phyloP scores from a whole-genome alignment of 2,113 vertebrate genomes.

The Gulo gulo region DNA sequence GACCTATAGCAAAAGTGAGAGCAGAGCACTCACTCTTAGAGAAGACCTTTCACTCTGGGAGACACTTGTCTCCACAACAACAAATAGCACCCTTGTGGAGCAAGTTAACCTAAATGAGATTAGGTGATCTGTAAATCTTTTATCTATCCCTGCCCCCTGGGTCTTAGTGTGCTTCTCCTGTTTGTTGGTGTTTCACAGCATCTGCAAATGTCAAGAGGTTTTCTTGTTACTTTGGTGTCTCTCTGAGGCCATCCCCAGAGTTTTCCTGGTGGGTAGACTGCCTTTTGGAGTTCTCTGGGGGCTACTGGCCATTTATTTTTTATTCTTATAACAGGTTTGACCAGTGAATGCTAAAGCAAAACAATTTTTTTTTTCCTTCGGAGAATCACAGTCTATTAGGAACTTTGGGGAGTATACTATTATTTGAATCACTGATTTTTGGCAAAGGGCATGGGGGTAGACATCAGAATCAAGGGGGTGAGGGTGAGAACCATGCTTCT shows the following conservation, averaged over 20 bases:
- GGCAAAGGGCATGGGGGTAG: neutral
- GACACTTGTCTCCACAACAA: neutral
- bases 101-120: neutral
- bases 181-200: conserved; percentile 7
- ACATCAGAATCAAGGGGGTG: neutral
- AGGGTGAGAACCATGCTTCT: neutral
- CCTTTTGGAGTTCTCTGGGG: neutral
- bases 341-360: neutral
- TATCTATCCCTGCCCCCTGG: neutral
- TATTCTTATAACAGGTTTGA: neutral
- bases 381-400: neutral
- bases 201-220: conserved; percentile 67
- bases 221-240: conserved; percentile 41
- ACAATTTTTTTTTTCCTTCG: neutral
- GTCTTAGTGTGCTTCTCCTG: conserved; percentile 25
- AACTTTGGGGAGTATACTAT: neutral
- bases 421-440: neutral
- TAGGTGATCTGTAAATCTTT: conserved; percentile 26
- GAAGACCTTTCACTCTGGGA: neutral
- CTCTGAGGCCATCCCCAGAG: neutral
- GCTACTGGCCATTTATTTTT: neutral
- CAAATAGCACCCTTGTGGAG: neutral
- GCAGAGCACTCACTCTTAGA: neutral
- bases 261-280: neutral
- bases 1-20: neutral